Evolutionary conservation across 2,797 vertebrate species (phyloP).

Genomic region (Bucorvus abyssinicus): DNA sequence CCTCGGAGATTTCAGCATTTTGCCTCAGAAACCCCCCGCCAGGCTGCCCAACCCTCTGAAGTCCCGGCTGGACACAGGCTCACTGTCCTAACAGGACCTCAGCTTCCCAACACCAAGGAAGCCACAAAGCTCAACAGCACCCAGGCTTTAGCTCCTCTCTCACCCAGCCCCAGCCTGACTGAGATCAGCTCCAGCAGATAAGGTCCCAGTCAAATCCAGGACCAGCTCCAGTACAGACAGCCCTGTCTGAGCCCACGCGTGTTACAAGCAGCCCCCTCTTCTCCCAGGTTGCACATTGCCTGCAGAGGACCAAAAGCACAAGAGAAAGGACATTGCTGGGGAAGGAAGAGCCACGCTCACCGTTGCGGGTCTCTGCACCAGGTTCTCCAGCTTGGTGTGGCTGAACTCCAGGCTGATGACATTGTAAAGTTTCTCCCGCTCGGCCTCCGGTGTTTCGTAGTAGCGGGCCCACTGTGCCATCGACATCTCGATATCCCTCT

Average conservation of each 20-base stretch:
- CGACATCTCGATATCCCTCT: conserved; percentile 98
- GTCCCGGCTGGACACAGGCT: neutral
- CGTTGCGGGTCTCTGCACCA: conserved; percentile 91
- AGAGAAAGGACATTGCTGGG: neutral
- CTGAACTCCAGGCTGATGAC: conserved; percentile 99
- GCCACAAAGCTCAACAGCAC: neutral
- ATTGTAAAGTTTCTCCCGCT: conserved; percentile 96
- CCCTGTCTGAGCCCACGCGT: accelerated
- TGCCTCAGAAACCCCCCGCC: neutral
- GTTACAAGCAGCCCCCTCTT: accelerated
- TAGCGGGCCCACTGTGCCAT: conserved; percentile 98
- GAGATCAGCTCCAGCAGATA: neutral
- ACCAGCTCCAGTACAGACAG: neutral
- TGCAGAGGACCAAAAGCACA: neutral
- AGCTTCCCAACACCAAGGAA: neutral
- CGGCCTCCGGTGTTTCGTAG: conserved; percentile 91
- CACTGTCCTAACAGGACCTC: neutral
- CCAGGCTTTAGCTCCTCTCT: neutral
- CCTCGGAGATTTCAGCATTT: neutral
- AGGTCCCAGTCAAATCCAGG: neutral
- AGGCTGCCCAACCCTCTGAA: neutral
- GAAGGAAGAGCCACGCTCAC: conserved; percentile 70
- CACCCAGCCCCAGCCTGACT: neutral
- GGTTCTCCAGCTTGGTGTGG: conserved; percentile 94
- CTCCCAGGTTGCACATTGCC: neutral